phyloP scores from a whole-genome alignment of 2,113 vertebrate genomes.

The Steatornis caripensis region DNA sequence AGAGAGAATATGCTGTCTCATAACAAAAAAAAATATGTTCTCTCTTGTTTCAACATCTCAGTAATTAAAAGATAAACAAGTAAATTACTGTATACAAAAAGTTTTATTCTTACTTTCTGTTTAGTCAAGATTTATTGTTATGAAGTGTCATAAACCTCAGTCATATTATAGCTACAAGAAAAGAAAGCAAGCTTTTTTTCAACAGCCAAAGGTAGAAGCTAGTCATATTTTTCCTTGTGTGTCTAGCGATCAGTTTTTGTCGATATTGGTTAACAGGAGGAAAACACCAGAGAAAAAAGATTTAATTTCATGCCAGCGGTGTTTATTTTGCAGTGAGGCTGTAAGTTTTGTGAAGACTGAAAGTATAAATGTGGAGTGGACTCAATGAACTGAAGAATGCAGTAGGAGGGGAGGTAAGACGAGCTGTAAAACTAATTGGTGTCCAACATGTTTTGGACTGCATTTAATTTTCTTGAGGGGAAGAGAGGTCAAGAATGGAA shows the following conservation, averaged over 20 bases:
- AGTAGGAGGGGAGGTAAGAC: slow-evolving; percentile 59
- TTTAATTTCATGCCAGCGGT: slow-evolving; percentile 29
- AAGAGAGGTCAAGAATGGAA: slow-evolving; percentile 82
- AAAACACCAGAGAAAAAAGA: slow-evolving; percentile 12
- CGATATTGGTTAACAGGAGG: neutral
- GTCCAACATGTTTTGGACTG: slow-evolving; percentile 71
- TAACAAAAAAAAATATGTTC: neutral
- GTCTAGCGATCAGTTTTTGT: neutral
- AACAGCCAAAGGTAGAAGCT: neutral
- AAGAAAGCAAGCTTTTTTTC: neutral
- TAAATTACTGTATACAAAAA: neutral
- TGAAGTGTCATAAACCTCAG: neutral
- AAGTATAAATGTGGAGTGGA: neutral
- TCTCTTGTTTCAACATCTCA: neutral
- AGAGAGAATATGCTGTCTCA: neutral
- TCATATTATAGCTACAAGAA: neutral
- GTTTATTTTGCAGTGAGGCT: slow-evolving; percentile 28
- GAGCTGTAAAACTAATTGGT: slow-evolving; percentile 76
- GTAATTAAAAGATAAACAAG: neutral
- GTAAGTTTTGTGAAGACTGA: neutral
- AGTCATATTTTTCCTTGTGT: neutral
- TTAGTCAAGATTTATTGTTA: neutral
- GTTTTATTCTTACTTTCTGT: neutral
- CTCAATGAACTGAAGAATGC: slow-evolving; percentile 68
- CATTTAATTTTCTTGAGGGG: slow-evolving; percentile 78